phyloP scores from a whole-genome alignment of 2,888 invertebrate species.

The Carabus problematicus region DNA sequence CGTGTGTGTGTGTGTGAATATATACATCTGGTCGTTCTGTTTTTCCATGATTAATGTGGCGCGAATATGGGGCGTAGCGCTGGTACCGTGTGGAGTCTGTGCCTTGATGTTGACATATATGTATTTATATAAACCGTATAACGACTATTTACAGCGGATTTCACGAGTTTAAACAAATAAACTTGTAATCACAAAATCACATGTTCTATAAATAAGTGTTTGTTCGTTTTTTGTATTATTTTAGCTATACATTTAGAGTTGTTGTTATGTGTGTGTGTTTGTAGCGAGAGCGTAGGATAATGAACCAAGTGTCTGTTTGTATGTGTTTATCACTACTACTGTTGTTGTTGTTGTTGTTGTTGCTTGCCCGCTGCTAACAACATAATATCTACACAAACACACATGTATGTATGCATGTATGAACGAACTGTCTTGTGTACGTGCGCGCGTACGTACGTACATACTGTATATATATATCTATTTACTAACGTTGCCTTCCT shows the following conservation, averaged over 20 bases:
- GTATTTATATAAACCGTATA: slow-evolving; percentile 41
- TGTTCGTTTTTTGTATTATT: not conserved
- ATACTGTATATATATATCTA: too few species aligned
- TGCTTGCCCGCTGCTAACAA: not conserved
- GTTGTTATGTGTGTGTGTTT: not conserved
- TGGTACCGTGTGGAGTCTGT: slow-evolving; percentile 8
- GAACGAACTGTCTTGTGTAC: not conserved
- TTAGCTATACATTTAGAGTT: not conserved
- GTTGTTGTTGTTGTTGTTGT: not conserved
- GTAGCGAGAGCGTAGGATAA: too few species aligned
- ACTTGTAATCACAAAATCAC: slow-evolving; percentile 37
- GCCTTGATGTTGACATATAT: slow-evolving; percentile 33
- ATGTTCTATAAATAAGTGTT: slow-evolving; percentile 29
- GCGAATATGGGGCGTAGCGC: too few species aligned
- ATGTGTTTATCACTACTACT: not conserved
- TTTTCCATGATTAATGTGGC: too few species aligned
- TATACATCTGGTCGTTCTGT: too few species aligned
- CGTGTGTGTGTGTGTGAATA: too few species aligned
- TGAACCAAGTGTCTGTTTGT: too few species aligned
- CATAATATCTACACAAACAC: too few species aligned
- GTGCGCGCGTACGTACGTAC: too few species aligned
- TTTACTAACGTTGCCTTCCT: slow-evolving; percentile 54
- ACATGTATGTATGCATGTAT: not conserved
- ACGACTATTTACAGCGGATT: slow-evolving; percentile 42
- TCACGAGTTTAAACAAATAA: slow-evolving; percentile 31